Conservation (phyloP, 2,888 invertebrate species). For the Drosophila kuntzei region DNA sequence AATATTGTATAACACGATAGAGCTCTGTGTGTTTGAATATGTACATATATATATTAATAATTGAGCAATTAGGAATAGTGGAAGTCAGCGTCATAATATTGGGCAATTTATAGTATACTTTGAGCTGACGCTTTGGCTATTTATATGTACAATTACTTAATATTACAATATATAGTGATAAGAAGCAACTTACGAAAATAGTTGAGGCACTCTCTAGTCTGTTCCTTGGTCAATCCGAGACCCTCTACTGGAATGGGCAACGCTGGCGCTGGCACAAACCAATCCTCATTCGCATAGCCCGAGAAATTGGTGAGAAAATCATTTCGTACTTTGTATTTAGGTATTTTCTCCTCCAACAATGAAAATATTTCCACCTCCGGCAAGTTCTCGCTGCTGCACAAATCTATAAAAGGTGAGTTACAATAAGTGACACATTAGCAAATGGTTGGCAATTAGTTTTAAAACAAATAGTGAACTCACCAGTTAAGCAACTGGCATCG, state of each 20-base stretch:
- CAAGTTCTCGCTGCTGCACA: conserved; percentile 96
- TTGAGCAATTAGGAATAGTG: conserved; percentile 32
- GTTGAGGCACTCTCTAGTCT: conserved; percentile 97
- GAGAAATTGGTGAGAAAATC: conserved; percentile 97
- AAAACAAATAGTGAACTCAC: conserved; percentile 56
- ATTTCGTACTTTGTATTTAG: conserved; percentile 96
- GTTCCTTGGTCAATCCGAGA: conserved; percentile 94
- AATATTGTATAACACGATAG: conserved; percentile 40
- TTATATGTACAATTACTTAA: conserved; percentile 1
- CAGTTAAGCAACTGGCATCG: conserved; percentile 85
- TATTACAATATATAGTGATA: neutral
- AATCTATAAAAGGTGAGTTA: conserved; percentile 87
- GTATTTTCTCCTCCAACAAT: conserved; percentile 97
- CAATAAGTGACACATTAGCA: conserved; percentile 12
- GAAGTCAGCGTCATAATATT: conserved; percentile 1
- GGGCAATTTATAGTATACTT: conserved; percentile 3
- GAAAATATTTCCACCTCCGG: conserved; percentile 98
- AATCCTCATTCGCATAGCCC: conserved; percentile 90
- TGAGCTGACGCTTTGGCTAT: conserved; percentile 5
- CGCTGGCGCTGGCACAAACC: conserved; percentile 96
- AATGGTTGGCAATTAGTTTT: conserved; percentile 3
- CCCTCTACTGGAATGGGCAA: conserved; percentile 91
- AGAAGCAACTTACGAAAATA: conserved; percentile 95
- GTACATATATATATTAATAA: conserved; percentile 19
- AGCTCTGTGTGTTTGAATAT: conserved; percentile 12